Conservation (phyloP, 2,797 vertebrate species). For the Crenichthys baileyi region DNA sequence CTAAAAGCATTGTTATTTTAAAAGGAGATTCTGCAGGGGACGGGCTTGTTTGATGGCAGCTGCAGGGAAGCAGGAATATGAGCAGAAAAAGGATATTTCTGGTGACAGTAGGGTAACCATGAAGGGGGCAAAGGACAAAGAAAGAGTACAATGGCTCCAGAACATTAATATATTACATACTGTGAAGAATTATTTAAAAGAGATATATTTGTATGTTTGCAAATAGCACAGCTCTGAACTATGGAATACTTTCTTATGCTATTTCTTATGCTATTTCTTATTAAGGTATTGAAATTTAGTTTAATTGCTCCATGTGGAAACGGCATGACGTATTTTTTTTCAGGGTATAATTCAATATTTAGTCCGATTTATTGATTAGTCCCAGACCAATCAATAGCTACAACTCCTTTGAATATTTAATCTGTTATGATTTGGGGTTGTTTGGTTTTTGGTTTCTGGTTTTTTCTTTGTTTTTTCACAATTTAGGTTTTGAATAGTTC, state of each 20-base stretch:
- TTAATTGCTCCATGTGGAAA: background rate
- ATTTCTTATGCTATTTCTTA: no score
- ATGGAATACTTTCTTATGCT: background rate
- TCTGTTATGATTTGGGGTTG: no score
- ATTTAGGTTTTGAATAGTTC: no score
- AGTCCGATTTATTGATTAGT: no score
- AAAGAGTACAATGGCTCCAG: background rate
- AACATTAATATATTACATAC: background rate
- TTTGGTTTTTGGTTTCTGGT: no score
- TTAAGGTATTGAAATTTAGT: background rate
- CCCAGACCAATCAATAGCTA: no score
- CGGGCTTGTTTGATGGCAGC: constrained; percentile 6
- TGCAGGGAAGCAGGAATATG: background rate
- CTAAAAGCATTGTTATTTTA: constrained; percentile 13
- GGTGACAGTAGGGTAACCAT: constrained; percentile 2
- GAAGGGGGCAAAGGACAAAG: background rate
- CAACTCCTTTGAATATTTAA: no score
- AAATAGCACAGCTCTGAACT: background rate
- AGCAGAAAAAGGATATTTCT: constrained; percentile 14
- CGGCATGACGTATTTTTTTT: background rate
- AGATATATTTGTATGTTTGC: background rate
- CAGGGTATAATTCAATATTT: constrained; percentile 12
- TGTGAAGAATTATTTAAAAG: constrained; percentile 2
- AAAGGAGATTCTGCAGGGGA: constrained; percentile 9
- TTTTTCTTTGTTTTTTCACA: no score